Percentiles rank a stretch among this genome's conserved stretches.
Conservation (phyloP, 2,113 vertebrate genomes). For the Platichthys stellatus region DNA sequence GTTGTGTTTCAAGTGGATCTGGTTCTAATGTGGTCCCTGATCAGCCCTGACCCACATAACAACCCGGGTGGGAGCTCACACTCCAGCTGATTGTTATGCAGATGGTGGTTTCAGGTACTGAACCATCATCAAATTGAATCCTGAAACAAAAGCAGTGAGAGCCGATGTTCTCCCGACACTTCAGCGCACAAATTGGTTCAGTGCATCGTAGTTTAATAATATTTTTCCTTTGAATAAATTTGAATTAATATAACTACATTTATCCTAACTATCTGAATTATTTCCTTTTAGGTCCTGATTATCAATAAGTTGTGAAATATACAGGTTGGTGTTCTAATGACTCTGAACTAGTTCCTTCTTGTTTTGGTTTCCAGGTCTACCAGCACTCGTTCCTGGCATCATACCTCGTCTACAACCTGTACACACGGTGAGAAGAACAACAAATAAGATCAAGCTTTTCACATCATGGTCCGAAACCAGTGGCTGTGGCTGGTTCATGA, state of each 20-base stretch:
- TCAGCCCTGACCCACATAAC: conserved; percentile 53
- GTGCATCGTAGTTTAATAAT: too few relatives aligned
- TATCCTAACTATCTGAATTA: too few relatives aligned
- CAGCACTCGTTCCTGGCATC: conserved; percentile 77
- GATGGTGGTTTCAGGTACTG: conserved; percentile 5
- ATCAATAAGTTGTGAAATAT: too few relatives aligned
- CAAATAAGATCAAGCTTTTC: not conserved
- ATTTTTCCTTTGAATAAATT: too few relatives aligned
- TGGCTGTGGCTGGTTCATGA: not conserved
- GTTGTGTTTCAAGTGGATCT: too few relatives aligned
- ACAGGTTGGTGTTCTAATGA: not conserved
- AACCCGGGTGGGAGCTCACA: conserved; percentile 9
- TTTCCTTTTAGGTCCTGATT: too few relatives aligned
- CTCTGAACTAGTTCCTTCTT: not conserved
- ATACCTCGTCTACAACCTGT: conserved; percentile 79
- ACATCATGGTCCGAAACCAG: not conserved
- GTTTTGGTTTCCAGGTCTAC: conserved; percentile 68
- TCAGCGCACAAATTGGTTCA: not conserved
- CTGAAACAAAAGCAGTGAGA: conserved; percentile 30
- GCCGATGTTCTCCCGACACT: conserved; percentile 7
- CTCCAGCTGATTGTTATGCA: conserved; percentile 36
- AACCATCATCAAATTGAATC: conserved; percentile 23
- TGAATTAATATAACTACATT: too few relatives aligned
- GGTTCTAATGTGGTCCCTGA: not conserved
- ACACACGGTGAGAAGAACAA: conserved; percentile 72